These are phyloP conservation scores for Eupsittula cactorum DNA, from an alignment of 2,113 vertebrate species.

Conservation along the genomic window DNA sequence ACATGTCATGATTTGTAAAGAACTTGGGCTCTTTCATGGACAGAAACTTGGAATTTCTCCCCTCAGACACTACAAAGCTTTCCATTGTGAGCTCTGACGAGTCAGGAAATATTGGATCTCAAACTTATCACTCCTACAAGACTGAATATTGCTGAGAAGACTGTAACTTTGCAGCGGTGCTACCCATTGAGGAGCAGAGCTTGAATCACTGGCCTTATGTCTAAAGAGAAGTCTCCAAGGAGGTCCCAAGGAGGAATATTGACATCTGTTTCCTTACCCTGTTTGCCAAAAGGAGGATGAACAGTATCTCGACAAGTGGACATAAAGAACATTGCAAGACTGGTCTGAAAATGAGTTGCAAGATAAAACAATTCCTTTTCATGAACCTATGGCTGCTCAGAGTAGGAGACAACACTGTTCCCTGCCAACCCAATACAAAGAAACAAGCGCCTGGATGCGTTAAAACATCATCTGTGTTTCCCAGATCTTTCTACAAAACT, in stretches of 20 bases:
- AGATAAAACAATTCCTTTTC: neutral
- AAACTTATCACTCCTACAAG: slow-evolving; percentile 4
- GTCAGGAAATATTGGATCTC: neutral
- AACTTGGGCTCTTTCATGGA: neutral
- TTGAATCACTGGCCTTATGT: neutral
- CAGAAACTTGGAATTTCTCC: slow-evolving; percentile 46
- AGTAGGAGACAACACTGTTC: neutral
- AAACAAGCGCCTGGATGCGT: accelerated
- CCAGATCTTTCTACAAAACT: neutral
- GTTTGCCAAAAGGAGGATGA: neutral
- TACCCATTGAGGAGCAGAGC: neutral
- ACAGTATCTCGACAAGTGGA: neutral
- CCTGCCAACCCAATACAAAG: neutral
- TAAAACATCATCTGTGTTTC: neutral
- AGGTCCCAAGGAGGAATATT: neutral
- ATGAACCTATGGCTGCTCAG: neutral
- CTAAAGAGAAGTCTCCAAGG: neutral
- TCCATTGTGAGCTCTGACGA: neutral
- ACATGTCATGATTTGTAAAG: slow-evolving; percentile 20
- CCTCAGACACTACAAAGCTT: slow-evolving; percentile 27
- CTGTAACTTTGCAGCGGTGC: neutral
- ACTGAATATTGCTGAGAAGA: neutral
- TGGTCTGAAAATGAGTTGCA: neutral
- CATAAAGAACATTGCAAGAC: neutral
- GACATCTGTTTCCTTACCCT: neutral